Conservation (phyloP, 2,888 invertebrate species). For the Ophonus ardosiacus region DNA sequence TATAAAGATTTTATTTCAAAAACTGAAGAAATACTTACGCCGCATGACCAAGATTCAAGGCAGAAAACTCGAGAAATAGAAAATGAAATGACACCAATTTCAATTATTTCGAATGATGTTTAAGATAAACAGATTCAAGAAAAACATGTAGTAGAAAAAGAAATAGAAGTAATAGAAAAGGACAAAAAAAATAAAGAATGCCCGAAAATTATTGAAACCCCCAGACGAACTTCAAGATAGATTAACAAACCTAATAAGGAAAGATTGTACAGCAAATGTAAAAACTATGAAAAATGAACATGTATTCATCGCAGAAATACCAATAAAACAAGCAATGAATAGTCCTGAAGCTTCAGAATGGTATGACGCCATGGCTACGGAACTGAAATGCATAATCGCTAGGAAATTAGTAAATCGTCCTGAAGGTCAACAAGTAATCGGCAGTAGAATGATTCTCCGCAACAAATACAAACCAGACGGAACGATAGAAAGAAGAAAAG, state of each 20-base stretch:
- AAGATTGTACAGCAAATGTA: background rate
- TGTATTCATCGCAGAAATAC: background rate
- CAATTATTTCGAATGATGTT: too few relatives aligned
- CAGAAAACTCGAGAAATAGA: too few relatives aligned
- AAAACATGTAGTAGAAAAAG: too few relatives aligned
- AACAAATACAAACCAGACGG: slow-evolving; percentile 14
- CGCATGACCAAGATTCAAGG: too few relatives aligned
- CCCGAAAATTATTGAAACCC: too few relatives aligned
- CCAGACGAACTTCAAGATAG: background rate
- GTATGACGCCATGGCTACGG: background rate
- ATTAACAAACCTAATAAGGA: background rate
- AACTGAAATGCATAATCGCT: background rate
- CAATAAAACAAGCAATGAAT: background rate
- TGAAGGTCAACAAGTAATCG: slow-evolving; percentile 9
- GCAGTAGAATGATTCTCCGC: slow-evolving; percentile 4
- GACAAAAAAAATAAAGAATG: too few relatives aligned
- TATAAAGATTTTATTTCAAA: too few relatives aligned
- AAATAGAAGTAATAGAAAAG: too few relatives aligned
- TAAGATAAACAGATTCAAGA: too few relatives aligned
- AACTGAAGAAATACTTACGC: too few relatives aligned
- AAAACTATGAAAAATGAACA: background rate
- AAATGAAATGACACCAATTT: too few relatives aligned
- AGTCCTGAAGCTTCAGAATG: background rate
- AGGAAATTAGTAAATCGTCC: slow-evolving; percentile 8
- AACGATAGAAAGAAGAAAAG: slow-evolving; percentile 55